Conservation (phyloP, 2,113 vertebrate genomes). For the Caranx melampygus region DNA sequence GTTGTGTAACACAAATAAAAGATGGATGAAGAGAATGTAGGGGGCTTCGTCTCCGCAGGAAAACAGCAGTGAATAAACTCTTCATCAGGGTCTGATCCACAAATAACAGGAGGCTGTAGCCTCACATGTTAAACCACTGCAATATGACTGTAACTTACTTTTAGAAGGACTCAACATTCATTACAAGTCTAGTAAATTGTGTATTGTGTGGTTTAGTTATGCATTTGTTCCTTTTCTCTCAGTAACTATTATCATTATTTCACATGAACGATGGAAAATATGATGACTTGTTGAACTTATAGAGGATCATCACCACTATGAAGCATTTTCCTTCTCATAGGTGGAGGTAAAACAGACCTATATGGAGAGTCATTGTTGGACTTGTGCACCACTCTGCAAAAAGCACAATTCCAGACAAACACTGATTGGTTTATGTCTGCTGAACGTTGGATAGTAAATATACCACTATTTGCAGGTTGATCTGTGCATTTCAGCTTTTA, state of each 20-base stretch:
- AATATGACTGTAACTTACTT: not conserved
- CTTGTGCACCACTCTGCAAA: not conserved
- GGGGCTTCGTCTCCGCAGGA: not conserved
- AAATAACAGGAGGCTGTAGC: not conserved
- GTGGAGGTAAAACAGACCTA: not conserved
- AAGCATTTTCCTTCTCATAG: no score
- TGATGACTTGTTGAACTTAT: no score
- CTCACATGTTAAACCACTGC: not conserved
- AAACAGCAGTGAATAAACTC: not conserved
- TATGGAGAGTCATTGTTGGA: not conserved
- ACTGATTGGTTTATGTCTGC: not conserved
- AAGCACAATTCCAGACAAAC: not conserved
- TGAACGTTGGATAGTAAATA: not conserved
- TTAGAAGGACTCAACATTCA: not conserved
- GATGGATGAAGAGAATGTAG: not conserved
- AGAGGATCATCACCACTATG: no score
- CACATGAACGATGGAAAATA: no score
- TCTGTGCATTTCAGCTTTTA: not conserved
- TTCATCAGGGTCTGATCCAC: not conserved
- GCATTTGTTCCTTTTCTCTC: not conserved
- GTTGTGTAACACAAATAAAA: not conserved
- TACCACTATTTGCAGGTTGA: not conserved
- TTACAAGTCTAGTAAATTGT: no score
- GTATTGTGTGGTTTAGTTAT: no score
- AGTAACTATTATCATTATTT: no score